phyloP scores from a whole-genome alignment of 2,113 vertebrate species.

The Notarius quadriscutis region DNA sequence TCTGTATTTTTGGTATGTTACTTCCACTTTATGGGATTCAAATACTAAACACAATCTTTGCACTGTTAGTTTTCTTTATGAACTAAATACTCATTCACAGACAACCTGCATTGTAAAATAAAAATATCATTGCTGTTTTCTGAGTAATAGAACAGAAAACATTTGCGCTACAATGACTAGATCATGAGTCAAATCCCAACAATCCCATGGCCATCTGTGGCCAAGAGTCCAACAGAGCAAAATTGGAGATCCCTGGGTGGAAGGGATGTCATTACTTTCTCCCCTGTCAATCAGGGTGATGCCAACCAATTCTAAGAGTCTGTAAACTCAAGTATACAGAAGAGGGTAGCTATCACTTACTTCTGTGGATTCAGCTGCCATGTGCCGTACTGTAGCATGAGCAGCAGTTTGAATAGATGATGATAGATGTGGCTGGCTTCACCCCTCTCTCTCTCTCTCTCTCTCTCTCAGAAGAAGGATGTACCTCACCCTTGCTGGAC shows the following conservation, averaged over 20 bases:
- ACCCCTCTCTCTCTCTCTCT: no score
- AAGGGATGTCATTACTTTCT: background rate
- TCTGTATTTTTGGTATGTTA: background rate
- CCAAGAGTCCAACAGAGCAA: background rate
- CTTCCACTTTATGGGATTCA: background rate
- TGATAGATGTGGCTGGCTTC: background rate
- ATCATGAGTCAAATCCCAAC: background rate
- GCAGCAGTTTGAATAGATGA: background rate
- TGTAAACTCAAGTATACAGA: background rate
- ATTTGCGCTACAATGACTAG: background rate
- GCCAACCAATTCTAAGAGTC: background rate
- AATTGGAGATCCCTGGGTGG: background rate
- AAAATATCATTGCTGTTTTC: background rate
- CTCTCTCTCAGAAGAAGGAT: background rate
- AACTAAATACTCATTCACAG: background rate
- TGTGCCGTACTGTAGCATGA: background rate
- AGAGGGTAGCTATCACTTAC: background rate
- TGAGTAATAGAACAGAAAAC: background rate
- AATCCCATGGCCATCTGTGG: background rate
- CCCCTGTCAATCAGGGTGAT: background rate
- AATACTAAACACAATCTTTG: background rate
- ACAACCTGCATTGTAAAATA: background rate
- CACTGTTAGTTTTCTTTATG: background rate
- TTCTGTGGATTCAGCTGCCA: background rate
- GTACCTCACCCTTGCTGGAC: no score